These are phyloP conservation scores for Microtus agrestis DNA, from an alignment of 2,797 vertebrate species.

Conservation along the genomic window DNA sequence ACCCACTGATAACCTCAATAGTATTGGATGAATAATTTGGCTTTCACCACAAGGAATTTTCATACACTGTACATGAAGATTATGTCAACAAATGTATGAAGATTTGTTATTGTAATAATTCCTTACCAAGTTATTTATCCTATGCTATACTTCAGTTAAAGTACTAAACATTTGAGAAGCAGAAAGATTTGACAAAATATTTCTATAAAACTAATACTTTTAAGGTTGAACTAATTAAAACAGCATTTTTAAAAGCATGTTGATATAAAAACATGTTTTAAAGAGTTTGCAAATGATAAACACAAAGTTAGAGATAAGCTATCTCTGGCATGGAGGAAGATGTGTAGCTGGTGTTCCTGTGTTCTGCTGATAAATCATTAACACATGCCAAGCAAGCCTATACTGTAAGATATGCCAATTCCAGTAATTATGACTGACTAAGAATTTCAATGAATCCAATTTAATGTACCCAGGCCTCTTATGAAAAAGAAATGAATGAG, in stretches of 20 bases:
- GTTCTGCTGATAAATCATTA: neutral
- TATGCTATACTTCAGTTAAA: neutral
- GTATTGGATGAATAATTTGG: neutral
- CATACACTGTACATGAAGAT: neutral
- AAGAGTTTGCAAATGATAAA: neutral
- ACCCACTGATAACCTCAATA: neutral
- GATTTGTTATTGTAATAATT: neutral
- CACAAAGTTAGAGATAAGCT: neutral
- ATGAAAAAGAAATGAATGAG: neutral
- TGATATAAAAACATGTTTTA: neutral
- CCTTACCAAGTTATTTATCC: neutral
- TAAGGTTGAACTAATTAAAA: constrained; percentile 6
- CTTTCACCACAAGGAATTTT: neutral
- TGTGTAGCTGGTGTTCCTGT: neutral
- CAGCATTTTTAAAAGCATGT: neutral
- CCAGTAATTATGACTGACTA: neutral
- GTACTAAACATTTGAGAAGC: neutral
- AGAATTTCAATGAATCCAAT: neutral
- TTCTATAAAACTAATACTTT: neutral
- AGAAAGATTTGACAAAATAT: neutral
- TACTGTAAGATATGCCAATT: neutral
- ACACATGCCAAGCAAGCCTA: neutral
- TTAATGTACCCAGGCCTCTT: neutral
- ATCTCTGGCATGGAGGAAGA: neutral
- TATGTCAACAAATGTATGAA: neutral